These are phyloP conservation scores for Pygoscelis adeliae DNA, from an alignment of 2,113 vertebrate genomes.

Conservation along the genomic window DNA sequence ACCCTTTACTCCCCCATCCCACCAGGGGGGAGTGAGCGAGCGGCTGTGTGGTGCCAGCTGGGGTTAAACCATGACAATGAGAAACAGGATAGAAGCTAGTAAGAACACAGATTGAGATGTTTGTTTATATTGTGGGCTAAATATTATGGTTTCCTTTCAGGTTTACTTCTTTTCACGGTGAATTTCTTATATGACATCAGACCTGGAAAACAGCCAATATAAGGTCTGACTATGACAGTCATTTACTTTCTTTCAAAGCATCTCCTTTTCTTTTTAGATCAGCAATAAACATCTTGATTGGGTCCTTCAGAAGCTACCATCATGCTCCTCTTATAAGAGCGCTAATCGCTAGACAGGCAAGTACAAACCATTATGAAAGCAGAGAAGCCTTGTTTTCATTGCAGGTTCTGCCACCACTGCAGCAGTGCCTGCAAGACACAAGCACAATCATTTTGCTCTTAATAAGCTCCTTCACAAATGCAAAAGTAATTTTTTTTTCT, in stretches of 20 bases:
- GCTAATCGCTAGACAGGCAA: neutral
- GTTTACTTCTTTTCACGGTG: neutral
- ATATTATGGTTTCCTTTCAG: neutral
- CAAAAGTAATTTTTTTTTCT: neutral
- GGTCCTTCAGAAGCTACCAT: neutral
- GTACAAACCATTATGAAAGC: neutral
- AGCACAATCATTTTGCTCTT: rapidly evolving
- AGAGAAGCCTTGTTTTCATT: neutral
- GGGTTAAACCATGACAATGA: too few species aligned
- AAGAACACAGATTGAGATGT: neutral
- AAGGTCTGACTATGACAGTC: neutral
- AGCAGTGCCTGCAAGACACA: neutral
- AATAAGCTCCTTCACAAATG: neutral
- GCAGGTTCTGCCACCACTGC: neutral
- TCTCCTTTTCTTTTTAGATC: neutral
- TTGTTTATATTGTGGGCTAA: neutral
- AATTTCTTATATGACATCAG: neutral
- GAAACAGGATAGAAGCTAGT: neutral
- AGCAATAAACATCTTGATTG: neutral
- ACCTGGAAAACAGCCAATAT: neutral
- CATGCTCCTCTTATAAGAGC: neutral
- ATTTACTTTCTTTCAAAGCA: neutral
- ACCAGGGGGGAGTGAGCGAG: too few species aligned
- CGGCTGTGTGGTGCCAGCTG: too few species aligned
- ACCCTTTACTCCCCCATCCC: too few species aligned